Base-by-base conservation (phyloP, 2,113 vertebrate genomes). In the Eidolon helvum region DNA sequence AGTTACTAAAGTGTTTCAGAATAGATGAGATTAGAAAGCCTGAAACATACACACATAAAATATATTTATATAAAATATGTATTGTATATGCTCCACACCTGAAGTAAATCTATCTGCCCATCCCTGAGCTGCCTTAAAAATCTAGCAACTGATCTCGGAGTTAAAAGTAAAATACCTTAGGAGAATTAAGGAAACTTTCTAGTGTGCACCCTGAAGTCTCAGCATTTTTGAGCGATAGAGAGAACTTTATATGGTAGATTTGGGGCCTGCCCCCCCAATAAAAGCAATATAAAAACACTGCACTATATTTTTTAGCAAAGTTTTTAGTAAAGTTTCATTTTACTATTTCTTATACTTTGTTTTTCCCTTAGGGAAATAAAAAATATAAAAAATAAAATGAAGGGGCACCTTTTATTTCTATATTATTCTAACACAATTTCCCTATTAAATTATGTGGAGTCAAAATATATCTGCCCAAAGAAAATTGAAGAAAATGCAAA, bases 401-500 rank as follows among this genome's bases (percentile, higher is more conserved):
- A 87, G 26, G 77, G 10, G 4, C 10, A 72, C 6, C 28, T 95
- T 95, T 95, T 87, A 87, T 95, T 83, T 48, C 43, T 92, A 4
- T 83, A 22, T 63, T 94, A 83, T 74, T 57, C 57, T 74, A 38
- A 53, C 10, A 68, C 40, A 90, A 87, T 95, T 92, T 95, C 14
- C 33, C 45, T 79, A 59, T 83, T 96, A 88, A 66, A 9, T 95
- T 95, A 50, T 69, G 35, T 75, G n/a, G 22, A 94, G 96, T 87
- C 89, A 63, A 87, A 96, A 93, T 87, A 92, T 45, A 79, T 92
- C 24, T 84, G 33, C 79, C 45, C 38, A 69, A 68, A 95, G 50
- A 96, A 88, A 96, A 93, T 53, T n/a, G 48, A 94, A 92, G 79
- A 96, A 90, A 93, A 96, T 79, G 61, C 48, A 89, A 95, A 96